These are phyloP conservation scores for Trinectes maculatus DNA, from an alignment of 2,113 vertebrate species.

Conservation along the genomic window DNA sequence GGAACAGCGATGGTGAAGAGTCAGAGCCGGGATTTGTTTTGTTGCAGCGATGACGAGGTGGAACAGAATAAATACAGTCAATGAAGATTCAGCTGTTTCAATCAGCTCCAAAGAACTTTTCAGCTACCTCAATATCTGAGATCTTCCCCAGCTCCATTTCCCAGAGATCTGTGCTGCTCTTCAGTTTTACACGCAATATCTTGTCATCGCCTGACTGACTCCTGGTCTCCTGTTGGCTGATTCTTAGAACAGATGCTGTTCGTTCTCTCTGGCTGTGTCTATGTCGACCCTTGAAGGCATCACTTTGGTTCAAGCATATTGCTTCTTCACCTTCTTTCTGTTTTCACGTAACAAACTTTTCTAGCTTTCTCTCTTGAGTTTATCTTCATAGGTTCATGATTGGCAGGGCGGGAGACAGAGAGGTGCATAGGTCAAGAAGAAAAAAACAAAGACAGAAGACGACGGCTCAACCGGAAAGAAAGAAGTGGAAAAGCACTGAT, in stretches of 20 bases:
- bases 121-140: too few relatives aligned
- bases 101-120: too few relatives aligned
- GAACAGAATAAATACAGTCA: too few relatives aligned
- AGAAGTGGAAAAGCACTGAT: slow-evolving; percentile 7
- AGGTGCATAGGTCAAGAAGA: slow-evolving; percentile 25
- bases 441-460: slow-evolving; percentile 1
- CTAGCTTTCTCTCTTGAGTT: neutral
- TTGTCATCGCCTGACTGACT: neutral
- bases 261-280: too few relatives aligned
- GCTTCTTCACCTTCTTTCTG: slow-evolving; percentile 12
- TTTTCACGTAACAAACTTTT: too few relatives aligned
- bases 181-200: too few relatives aligned
- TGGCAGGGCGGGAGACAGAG: slow-evolving; percentile 21
- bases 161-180: slow-evolving; percentile 1
- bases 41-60: too few relatives aligned
- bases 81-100: too few relatives aligned
- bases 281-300: slow-evolving; percentile 17
- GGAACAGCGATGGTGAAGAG: too few relatives aligned
- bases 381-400: slow-evolving; percentile 31
- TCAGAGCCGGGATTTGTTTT: too few relatives aligned
- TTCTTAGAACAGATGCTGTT: neutral
- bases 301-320: slow-evolving; percentile 55
- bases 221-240: neutral
- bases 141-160: slow-evolving; percentile 23
- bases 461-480: slow-evolving; percentile 12